These are phyloP conservation scores for Manis javanica DNA, from an alignment of 2,797 vertebrate species.

Conservation along the genomic window DNA sequence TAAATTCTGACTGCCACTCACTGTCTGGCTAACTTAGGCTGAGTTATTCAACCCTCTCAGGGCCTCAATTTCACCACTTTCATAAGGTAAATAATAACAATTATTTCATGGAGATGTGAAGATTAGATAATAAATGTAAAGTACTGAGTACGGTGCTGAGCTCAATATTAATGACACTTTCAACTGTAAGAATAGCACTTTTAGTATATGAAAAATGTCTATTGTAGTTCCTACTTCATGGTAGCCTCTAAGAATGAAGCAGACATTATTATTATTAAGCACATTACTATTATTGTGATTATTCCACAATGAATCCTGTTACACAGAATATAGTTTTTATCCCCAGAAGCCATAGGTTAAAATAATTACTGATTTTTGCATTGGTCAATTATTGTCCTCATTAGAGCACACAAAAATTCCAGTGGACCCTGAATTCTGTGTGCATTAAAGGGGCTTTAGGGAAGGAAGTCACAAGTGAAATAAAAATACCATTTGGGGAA, in stretches of 20 bases:
- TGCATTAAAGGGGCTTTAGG: neutral
- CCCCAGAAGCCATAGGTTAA: neutral
- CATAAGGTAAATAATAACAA: neutral
- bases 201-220: neutral
- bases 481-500: neutral
- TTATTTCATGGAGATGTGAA: neutral
- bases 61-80: neutral
- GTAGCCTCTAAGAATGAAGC: neutral
- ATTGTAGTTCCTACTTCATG: neutral
- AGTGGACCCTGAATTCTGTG: neutral
- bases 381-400: neutral
- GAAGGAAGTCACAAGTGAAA: neutral
- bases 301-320: neutral
- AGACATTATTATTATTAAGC: neutral
- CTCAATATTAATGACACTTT: neutral
- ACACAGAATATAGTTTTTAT: neutral
- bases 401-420: neutral
- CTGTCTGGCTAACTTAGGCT: neutral
- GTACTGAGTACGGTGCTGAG: neutral
- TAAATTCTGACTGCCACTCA: neutral
- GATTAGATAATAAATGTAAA: neutral
- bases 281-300: neutral
- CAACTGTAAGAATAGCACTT: neutral
- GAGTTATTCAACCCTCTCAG: neutral
- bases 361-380: slow-evolving; percentile 35